These are phyloP conservation scores for Sebastes oblongus DNA, from an alignment of 2,797 vertebrate genomes.

Conservation along the genomic window DNA sequence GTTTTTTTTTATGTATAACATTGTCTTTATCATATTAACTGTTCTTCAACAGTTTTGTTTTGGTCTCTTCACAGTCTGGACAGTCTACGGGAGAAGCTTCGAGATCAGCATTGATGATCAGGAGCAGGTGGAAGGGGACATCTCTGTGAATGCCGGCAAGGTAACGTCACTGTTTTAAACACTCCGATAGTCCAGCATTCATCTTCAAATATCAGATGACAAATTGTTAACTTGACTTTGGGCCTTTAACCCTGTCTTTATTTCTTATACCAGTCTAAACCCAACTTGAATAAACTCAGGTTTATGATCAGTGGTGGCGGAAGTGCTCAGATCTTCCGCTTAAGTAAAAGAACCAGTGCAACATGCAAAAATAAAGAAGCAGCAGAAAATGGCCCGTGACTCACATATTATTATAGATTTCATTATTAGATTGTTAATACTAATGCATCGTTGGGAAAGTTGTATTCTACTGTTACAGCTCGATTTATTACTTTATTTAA, in stretches of 20 bases:
- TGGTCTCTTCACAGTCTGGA: slow-evolving; percentile 41
- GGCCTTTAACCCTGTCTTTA: neutral
- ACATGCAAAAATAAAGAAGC: neutral
- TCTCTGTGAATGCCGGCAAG: neutral
- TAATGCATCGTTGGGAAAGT: neutral
- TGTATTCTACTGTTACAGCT: neutral
- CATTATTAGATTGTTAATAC: neutral
- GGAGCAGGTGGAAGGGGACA: slow-evolving; percentile 23
- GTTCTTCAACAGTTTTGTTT: neutral
- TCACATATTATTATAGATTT: neutral
- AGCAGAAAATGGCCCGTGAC: neutral
- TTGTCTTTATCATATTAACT: neutral
- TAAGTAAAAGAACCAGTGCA: neutral
- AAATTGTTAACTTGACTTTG: neutral
- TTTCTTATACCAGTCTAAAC: neutral
- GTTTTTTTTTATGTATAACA: neutral
- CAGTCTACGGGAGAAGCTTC: slow-evolving; percentile 29
- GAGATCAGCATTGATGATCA: slow-evolving; percentile 26
- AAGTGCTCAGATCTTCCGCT: neutral
- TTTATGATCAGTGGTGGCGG: neutral
- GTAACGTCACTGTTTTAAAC: slow-evolving; percentile 10
- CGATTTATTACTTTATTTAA: too few species aligned
- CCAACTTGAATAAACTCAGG: neutral
- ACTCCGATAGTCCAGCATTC: neutral
- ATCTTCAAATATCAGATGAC: neutral